phyloP scores from a whole-genome alignment of 2,113 vertebrate genomes.

The Desmodus rotundus region DNA sequence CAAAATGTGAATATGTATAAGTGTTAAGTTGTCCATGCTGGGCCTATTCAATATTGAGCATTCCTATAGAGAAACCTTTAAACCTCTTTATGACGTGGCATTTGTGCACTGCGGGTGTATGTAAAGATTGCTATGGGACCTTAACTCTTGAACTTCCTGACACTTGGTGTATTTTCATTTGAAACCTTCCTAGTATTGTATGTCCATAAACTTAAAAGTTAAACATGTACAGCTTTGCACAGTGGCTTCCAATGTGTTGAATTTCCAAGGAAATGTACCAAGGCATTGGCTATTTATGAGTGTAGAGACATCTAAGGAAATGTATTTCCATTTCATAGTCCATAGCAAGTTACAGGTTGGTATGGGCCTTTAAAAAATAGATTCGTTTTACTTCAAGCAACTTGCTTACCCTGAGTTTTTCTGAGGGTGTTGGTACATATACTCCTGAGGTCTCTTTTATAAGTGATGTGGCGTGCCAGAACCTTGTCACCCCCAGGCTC shows the following conservation, averaged over 20 bases:
- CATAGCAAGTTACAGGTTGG: conserved; percentile 38
- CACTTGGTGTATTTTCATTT: conserved; percentile 45
- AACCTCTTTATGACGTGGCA: conserved; percentile 40
- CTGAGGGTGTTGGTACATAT: not conserved
- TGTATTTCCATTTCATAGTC: conserved; percentile 51
- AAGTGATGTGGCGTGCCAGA: not conserved
- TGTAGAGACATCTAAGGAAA: conserved; percentile 45
- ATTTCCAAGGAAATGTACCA: conserved; percentile 29
- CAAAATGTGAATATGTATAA: not conserved
- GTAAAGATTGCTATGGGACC: conserved; percentile 7
- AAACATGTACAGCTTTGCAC: not conserved
- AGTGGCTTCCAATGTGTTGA: conserved; percentile 3
- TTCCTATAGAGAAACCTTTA: conserved; percentile 43
- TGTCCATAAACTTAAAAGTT: conserved; percentile 24
- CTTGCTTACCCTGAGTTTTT: not conserved
- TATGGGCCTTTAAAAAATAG: conserved; percentile 37
- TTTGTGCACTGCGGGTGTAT: not conserved
- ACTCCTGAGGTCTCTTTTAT: not conserved
- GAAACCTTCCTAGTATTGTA: conserved; percentile 45
- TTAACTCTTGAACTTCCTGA: conserved; percentile 67
- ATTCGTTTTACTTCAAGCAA: conserved; percentile 54
- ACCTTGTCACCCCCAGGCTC: not conserved
- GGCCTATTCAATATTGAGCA: not conserved
- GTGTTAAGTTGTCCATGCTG: conserved; percentile 1
- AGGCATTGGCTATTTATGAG: conserved; percentile 42